A percentile compares a stretch with the other conserved stretches of the same genome.
Evolutionary conservation across 2,888 invertebrate genomes (phyloP).

Genomic region (Teleogryllus oceanicus): DNA sequence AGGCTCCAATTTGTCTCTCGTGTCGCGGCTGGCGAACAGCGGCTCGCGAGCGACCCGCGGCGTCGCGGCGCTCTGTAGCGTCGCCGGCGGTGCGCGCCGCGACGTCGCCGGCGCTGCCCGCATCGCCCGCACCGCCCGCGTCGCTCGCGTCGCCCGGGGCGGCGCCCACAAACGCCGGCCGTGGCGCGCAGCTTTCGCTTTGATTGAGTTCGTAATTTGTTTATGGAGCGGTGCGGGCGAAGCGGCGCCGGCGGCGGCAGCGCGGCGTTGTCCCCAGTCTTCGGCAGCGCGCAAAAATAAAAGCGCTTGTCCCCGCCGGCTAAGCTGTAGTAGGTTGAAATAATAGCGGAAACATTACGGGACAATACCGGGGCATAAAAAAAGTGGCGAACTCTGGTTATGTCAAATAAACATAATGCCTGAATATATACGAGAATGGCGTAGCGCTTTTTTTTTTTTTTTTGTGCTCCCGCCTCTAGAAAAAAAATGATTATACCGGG

Average conservation of each 20-base stretch:
- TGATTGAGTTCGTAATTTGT: slow-evolving; percentile 9
- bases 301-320: neutral
- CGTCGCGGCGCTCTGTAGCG: slow-evolving; percentile 52
- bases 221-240: slow-evolving; percentile 19
- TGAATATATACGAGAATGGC: slow-evolving; percentile 18
- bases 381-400: slow-evolving; percentile 18
- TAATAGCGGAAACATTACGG: slow-evolving; percentile 18
- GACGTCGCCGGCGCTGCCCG: slow-evolving; percentile 26
- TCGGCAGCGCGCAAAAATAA: slow-evolving; percentile 2
- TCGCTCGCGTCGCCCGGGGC: slow-evolving; percentile 21
- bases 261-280: neutral
- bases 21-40: slow-evolving; percentile 21
- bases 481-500: slow-evolving; percentile 18
- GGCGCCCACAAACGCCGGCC: slow-evolving; percentile 11
- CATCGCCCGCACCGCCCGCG: neutral
- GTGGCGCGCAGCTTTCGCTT: neutral
- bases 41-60: slow-evolving; percentile 52
- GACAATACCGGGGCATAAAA: slow-evolving; percentile 18
- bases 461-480: neutral
- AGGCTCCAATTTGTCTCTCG: neutral
- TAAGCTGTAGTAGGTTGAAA: slow-evolving; percentile 18
- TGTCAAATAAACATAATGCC: slow-evolving; percentile 18
- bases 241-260: slow-evolving; percentile 35
- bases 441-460: neutral
- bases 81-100: slow-evolving; percentile 52